phyloP scores from a whole-genome alignment of 2,113 vertebrate species.

The Notothenia rossii region DNA sequence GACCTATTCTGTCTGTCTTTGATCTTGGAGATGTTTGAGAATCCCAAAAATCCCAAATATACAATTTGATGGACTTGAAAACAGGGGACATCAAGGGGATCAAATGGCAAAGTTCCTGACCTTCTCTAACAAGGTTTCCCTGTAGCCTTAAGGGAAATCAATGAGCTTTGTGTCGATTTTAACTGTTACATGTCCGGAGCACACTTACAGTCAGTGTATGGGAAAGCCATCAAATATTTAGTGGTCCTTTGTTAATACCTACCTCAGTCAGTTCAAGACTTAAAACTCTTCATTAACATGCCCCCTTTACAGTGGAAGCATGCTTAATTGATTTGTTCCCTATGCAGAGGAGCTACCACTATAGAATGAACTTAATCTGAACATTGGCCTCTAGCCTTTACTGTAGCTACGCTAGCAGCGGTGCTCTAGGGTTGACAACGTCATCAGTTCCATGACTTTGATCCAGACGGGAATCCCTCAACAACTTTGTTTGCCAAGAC shows the following conservation, averaged over 20 bases:
- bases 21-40: slow-evolving; percentile 14
- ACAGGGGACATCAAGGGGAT: background rate
- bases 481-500: background rate
- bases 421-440: background rate
- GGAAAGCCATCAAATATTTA: slow-evolving; percentile 3
- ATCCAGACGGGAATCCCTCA: background rate
- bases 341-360: background rate
- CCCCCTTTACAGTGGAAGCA: background rate
- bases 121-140: slow-evolving; percentile 20
- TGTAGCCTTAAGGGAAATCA: slow-evolving; percentile 15
- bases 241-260: background rate
- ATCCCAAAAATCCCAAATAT: background rate
- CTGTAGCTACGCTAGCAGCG: background rate
- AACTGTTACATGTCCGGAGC: slow-evolving; percentile 10
- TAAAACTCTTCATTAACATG: slow-evolving; percentile 1
- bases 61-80: background rate
- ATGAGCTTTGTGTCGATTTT: slow-evolving; percentile 14
- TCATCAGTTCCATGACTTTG: background rate
- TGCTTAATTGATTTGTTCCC: background rate
- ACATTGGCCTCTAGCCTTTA: background rate
- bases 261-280: background rate
- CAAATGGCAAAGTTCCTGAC: slow-evolving; percentile 18
- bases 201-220: background rate
- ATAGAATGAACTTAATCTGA: background rate
- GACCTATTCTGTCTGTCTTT: slow-evolving; percentile 4